Evolutionary conservation across 1,140 invertebrate genomes (phyloP).

Genomic region (Myzus persicae): DNA sequence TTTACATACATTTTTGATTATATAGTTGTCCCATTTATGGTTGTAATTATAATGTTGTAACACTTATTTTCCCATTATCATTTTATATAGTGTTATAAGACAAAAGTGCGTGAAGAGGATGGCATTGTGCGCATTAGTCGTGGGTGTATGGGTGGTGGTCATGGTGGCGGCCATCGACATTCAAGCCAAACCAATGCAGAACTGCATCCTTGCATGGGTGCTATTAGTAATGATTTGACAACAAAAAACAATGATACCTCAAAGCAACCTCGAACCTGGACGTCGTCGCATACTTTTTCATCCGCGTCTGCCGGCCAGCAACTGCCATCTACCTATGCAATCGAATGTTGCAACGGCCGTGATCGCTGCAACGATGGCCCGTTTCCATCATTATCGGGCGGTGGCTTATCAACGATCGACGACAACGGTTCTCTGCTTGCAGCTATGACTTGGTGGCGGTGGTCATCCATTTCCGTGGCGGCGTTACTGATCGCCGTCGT

Average conservation of each 20-base stretch:
- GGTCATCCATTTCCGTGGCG: background rate
- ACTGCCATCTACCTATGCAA: background rate
- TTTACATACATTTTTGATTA: too few species aligned
- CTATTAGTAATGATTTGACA: background rate
- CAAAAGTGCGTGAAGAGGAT: background rate
- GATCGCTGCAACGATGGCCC: constrained; percentile 28
- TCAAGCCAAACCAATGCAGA: too few species aligned
- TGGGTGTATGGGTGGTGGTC: background rate
- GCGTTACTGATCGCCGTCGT: background rate
- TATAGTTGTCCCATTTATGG: too few species aligned
- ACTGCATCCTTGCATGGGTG: constrained; percentile 24
- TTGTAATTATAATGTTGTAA: background rate
- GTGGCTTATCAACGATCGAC: background rate
- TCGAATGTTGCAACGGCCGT: constrained; percentile 35
- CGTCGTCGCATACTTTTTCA: background rate
- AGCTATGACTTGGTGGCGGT: background rate
- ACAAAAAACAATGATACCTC: background rate
- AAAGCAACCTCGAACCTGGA: background rate
- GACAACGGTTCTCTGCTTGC: background rate
- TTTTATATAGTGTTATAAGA: constrained; percentile 3
- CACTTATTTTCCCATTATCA: background rate
- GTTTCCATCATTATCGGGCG: background rate
- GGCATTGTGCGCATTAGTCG: background rate
- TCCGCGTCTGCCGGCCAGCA: background rate
- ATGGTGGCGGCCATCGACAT: background rate